Conservation (phyloP, 1,140 invertebrate genomes). For the Rhopalosiphum padi region DNA sequence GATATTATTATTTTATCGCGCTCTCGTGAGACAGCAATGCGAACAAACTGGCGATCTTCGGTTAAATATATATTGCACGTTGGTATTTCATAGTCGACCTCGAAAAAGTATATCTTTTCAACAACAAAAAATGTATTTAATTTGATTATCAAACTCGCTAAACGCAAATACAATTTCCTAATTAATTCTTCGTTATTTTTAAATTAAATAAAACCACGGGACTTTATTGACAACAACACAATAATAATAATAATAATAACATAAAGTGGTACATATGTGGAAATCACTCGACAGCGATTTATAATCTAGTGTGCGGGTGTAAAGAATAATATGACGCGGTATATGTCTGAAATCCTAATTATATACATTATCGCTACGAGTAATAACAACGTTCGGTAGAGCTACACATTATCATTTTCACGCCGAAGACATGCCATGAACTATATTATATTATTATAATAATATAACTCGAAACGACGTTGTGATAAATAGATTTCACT, state of each 20-base stretch:
- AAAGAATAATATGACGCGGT: neutral
- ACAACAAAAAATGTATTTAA: neutral
- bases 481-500: neutral
- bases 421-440: neutral
- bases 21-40: neutral
- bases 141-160: neutral
- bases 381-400: neutral
- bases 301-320: neutral
- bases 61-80: neutral
- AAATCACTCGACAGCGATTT: neutral
- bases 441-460: neutral
- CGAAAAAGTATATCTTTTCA: neutral
- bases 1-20: neutral
- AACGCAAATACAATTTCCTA: neutral
- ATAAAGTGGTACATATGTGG: neutral
- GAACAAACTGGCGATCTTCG: neutral
- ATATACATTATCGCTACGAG: neutral
- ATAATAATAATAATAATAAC: constrained; percentile 14
- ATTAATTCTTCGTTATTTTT: neutral
- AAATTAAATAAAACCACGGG: neutral
- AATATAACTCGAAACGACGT: neutral
- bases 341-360: neutral
- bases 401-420: neutral
- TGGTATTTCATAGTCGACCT: neutral
- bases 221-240: neutral